A percentile compares a stretch with the other conserved stretches of the same genome.
phyloP scores from a whole-genome alignment of 2,797 vertebrate genomes.

The Danionella dracula region DNA sequence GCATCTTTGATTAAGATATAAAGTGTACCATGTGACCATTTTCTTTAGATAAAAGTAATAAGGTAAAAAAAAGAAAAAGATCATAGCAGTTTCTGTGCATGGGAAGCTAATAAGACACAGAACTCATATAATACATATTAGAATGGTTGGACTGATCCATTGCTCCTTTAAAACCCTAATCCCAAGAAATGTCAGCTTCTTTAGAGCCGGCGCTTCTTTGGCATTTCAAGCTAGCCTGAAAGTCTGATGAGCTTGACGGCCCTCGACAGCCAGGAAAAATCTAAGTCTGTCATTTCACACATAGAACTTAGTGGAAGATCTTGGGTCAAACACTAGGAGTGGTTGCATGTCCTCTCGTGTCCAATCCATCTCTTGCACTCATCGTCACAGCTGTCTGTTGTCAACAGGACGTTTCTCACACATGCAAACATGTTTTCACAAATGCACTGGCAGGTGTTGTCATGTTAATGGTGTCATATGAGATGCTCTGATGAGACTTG shows the following conservation, averaged over 20 bases:
- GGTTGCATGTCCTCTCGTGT: constrained; percentile 5
- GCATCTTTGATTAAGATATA: no score
- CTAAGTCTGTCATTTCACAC: background rate
- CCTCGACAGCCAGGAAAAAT: background rate
- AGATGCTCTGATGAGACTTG: constrained; percentile 12
- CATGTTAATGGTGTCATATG: constrained; percentile 17
- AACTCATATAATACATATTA: background rate
- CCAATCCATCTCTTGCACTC: background rate
- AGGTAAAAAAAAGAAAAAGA: no score
- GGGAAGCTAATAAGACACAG: background rate
- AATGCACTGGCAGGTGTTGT: constrained; percentile 9
- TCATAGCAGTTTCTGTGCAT: no score
- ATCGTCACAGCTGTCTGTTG: constrained; percentile 19
- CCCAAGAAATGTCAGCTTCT: background rate
- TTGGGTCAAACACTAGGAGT: background rate
- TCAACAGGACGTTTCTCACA: constrained; percentile 12
- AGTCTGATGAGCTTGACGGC: background rate
- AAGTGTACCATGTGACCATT: no score
- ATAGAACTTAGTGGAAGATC: background rate
- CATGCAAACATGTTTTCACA: background rate
- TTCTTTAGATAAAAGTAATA: no score
- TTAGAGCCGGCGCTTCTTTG: background rate
- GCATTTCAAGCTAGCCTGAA: background rate
- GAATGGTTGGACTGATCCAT: no score
- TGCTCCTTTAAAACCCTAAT: background rate